Evolutionary conservation across 1,140 invertebrate genomes (phyloP), one percentile per base, ranked within the genome.

Genomic region (Pogonus chalceus): DNA sequence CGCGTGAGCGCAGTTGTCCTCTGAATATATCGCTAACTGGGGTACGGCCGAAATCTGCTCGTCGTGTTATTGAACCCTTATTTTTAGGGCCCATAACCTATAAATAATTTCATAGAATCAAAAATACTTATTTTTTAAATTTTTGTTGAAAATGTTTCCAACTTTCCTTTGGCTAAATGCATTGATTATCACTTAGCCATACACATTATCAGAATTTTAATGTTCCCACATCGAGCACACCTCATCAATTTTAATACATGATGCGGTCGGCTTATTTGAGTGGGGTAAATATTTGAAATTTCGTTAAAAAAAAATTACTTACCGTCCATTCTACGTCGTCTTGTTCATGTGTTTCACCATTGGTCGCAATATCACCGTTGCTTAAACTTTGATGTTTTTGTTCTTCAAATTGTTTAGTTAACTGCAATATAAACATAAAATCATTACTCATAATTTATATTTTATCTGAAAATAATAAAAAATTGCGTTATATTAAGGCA

Each of bases 1-100:
- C 76, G 9, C 85, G 81, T n/a, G 88, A 89, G 49, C 91, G 80
- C 35, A 93, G 78, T 65, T 91, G 85, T 16, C 94, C 93, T 51
- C 89, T 81, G 73, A 96, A 96, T 56, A 96, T 93, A 61, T 93
- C 88, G 20, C 88, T 90, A 2, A 96, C 77, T 0, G 92, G 92
- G n/a, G 91, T 92, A 59, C 82, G 81, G 49, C 76, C 83, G 67
- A 92, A 85, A 60, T 85, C 82, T 35, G 88, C 87, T 62, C 83
- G 84, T 37, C 90, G 74, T 49, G 91, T 92, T 20, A 92, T 79
- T 35, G 86, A 82, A 56, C 88, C 85, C 70, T 89, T 90, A 70
- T 95, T 93, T 64, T 86, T 87, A 9, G 84, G 83, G 2, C 87
- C 90, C 79, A 90, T 92, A 64, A 87, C 81, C 79, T 88, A 53